phyloP scores from a whole-genome alignment of 1,140 invertebrate species.

The Globodera rostochiensis region DNA sequence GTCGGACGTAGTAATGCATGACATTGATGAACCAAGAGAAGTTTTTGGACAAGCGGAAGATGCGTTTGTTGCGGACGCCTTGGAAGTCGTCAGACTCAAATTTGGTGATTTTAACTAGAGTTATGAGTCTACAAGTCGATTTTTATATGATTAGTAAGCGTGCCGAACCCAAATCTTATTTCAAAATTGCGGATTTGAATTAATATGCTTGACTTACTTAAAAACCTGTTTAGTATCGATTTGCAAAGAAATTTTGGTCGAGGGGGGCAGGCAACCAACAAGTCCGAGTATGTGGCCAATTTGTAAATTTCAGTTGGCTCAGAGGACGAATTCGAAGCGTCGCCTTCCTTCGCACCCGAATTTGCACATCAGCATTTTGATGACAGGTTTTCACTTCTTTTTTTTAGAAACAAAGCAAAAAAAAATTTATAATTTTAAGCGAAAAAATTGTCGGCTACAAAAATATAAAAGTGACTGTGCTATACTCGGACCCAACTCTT shows the following conservation, averaged over 20 bases:
- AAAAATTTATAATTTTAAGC: slow-evolving; percentile 30
- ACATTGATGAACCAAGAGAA: not conserved
- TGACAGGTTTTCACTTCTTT: slow-evolving; percentile 28
- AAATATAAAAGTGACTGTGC: slow-evolving; percentile 37
- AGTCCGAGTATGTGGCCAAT: not conserved
- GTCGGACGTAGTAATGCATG: not conserved
- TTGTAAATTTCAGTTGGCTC: slow-evolving; percentile 38
- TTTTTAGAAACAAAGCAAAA: not conserved
- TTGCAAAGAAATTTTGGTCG: too few species aligned
- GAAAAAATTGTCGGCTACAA: slow-evolving; percentile 55
- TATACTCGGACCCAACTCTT: slow-evolving; percentile 46
- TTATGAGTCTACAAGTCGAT: too few species aligned
- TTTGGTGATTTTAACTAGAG: slow-evolving; percentile 39
- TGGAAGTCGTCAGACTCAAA: slow-evolving; percentile 42
- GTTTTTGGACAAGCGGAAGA: slow-evolving; percentile 12
- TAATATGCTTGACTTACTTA: too few species aligned
- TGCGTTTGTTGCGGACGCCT: slow-evolving; percentile 42
- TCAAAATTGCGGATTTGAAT: too few species aligned
- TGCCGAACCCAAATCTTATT: too few species aligned
- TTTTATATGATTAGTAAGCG: too few species aligned
- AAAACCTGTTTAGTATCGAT: too few species aligned
- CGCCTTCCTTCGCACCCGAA: slow-evolving; percentile 36
- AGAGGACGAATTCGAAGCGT: slow-evolving; percentile 23
- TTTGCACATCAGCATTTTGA: slow-evolving; percentile 56
- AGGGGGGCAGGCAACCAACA: too few species aligned